These are phyloP conservation scores for Dysmachus trigonus DNA, from an alignment of 2,888 invertebrate species.

Conservation along the genomic window DNA sequence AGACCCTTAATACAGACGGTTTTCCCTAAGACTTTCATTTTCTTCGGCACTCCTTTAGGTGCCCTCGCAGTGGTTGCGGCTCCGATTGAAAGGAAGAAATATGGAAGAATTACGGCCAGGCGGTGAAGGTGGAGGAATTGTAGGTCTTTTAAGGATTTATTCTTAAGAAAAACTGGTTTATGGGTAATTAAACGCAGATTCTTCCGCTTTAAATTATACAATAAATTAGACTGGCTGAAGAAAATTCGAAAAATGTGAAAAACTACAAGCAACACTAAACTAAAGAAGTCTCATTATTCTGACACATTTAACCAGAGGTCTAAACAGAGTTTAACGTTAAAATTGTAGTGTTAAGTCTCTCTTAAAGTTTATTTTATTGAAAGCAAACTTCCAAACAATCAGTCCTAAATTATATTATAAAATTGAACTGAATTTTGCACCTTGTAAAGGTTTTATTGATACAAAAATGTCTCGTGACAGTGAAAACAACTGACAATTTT, in stretches of 20 bases:
- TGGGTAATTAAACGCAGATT: neutral
- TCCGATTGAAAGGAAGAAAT: conserved; percentile 23
- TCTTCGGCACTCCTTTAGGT: neutral
- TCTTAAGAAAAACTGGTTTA: neutral
- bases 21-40: conserved; percentile 33
- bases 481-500: no score
- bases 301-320: no score
- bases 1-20: neutral
- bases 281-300: no score
- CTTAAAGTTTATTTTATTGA: no score
- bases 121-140: neutral
- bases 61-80: neutral
- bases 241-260: neutral
- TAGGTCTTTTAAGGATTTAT: neutral
- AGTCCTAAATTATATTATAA: no score
- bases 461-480: no score
- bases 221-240: neutral
- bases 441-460: no score
- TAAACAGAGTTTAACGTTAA: no score
- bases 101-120: neutral
- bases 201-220: neutral
- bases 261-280: neutral
- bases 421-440: no score
- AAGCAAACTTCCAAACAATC: no score
- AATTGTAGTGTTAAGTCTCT: no score